Evolutionary conservation across 2,113 vertebrate genomes (phyloP).

Genomic region (Antigone vipio): DNA sequence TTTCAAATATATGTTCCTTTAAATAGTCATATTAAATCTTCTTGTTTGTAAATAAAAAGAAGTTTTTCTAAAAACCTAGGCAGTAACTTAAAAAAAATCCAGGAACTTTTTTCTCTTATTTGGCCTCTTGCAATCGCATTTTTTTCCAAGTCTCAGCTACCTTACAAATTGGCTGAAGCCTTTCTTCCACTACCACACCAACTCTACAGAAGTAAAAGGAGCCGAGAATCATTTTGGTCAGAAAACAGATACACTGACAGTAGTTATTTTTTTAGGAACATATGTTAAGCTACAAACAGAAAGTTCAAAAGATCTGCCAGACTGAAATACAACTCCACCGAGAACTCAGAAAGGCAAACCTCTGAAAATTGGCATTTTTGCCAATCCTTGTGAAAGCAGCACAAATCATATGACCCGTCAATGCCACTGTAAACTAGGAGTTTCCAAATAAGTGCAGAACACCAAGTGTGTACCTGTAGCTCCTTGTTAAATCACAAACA

Average conservation of each 20-base stretch:
- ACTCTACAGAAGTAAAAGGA: background rate
- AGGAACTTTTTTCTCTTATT: background rate
- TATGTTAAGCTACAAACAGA: background rate
- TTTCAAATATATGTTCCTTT: background rate
- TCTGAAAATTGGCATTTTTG: background rate
- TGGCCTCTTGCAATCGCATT: background rate
- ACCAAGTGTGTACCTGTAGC: background rate
- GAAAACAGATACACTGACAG: background rate
- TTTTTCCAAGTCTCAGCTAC: background rate
- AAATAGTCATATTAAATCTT: background rate
- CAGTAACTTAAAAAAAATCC: background rate
- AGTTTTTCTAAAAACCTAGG: background rate
- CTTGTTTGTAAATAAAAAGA: background rate
- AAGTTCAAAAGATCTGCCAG: background rate
- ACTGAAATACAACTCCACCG: background rate
- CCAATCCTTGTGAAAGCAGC: background rate
- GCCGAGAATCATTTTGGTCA: background rate
- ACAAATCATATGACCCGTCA: background rate
- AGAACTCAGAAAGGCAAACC: background rate
- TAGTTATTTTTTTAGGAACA: background rate
- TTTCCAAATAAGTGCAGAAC: background rate
- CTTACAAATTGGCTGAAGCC: background rate
- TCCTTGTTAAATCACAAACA: background rate
- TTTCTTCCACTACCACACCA: background rate
- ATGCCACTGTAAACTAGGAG: background rate